Conservation (phyloP, 2,113 vertebrate genomes). For the Dermatemys mawii region DNA sequence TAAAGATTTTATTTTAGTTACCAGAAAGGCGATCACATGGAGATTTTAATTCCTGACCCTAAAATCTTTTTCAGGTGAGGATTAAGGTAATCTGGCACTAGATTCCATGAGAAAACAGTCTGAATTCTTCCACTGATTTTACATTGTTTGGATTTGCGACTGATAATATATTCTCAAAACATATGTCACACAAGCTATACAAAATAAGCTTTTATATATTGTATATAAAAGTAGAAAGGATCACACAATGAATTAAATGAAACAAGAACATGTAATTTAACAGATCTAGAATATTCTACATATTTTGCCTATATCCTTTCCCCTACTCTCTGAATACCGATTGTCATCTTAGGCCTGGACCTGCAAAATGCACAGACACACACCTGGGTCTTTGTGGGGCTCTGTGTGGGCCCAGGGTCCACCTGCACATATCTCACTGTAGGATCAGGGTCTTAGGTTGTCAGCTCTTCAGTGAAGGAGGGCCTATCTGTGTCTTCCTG, state of each 20-base stretch:
- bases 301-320: not conserved
- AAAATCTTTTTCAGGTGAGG: accelerated
- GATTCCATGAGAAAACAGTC: not conserved
- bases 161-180: accelerated
- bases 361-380: accelerated
- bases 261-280: not conserved
- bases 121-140: accelerated
- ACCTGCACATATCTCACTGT: not conserved
- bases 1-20: not conserved
- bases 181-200: not conserved
- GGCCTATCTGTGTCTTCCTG: not conserved
- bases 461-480: not conserved
- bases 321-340: not conserved
- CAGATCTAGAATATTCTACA: accelerated
- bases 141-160: accelerated
- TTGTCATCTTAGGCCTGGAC: not conserved
- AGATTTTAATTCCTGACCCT: not conserved
- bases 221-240: accelerated
- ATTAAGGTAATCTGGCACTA: not conserved
- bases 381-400: not conserved
- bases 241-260: not conserved
- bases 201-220: accelerated
- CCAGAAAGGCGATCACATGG: accelerated
- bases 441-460: not conserved
- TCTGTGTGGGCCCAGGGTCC: not conserved